Percentiles rank a stretch among this genome's conserved stretches.
phyloP scores from a whole-genome alignment of 2,797 vertebrate genomes.

The Argentina silus region DNA sequence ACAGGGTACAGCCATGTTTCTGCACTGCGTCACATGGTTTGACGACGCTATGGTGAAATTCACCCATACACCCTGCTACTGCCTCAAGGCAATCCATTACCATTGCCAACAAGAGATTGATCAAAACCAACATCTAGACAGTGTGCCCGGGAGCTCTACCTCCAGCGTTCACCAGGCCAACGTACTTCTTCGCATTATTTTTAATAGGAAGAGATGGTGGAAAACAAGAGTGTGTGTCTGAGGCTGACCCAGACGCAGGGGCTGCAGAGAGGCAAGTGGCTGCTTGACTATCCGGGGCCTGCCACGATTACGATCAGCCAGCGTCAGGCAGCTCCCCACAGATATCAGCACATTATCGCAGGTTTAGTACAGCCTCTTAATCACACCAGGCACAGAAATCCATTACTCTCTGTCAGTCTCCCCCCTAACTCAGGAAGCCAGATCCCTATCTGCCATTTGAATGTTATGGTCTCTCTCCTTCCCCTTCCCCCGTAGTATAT shows the following conservation, averaged over 20 bases:
- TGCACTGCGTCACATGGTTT: background rate
- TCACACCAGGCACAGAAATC: constrained; percentile 84
- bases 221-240: constrained; percentile 15
- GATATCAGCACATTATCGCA: constrained; percentile 88
- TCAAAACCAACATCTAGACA: constrained; percentile 10
- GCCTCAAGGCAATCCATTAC: constrained; percentile 4
- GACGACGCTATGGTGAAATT: background rate
- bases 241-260: constrained; percentile 35
- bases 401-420: constrained; percentile 85
- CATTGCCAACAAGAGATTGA: constrained; percentile 5
- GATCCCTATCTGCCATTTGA: constrained; percentile 79
- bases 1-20: background rate
- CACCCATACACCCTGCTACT: background rate
- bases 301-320: constrained; percentile 78
- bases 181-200: constrained; percentile 9
- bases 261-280: constrained; percentile 59
- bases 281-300: constrained; percentile 56
- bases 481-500: constrained; percentile 12
- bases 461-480: constrained; percentile 68
- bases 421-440: constrained; percentile 74
- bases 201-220: constrained; percentile 12
- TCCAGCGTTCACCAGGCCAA: background rate
- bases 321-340: constrained; percentile 80
- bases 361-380: constrained; percentile 80
- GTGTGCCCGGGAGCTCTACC: background rate